Base-by-base conservation (phyloP, 2,888 invertebrate species). In the Fragum sueziense region DNA sequence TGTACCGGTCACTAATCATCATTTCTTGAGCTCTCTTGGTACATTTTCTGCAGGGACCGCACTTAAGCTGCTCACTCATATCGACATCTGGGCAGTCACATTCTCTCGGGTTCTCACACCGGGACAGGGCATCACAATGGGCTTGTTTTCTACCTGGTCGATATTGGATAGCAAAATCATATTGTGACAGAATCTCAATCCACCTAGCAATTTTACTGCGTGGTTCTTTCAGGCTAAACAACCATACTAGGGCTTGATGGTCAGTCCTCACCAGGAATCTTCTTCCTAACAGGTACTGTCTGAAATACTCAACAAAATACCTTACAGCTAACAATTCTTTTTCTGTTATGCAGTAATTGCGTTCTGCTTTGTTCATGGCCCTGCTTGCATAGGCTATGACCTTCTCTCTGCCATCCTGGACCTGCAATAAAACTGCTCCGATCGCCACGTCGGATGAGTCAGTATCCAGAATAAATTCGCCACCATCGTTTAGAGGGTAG, bases 391-490 rank as follows among this genome's bases (percentile, higher is more conserved):
- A 61, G 4, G 77, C 70, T n/a, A 85, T 78, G 20, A 84, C 78
- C 14, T 81, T 54, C 29, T 81, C 80, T 20, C 47, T 1, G 0
- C 73, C 82, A 29, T 79, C 74, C 41, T 82, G 84, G 17, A 82
- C 67, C 41, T 86, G 83, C 11, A 34, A 62, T 4, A 85, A 51
- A 3, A 86, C 84, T 22, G 69, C 79, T 2, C 76, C 80, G 11
- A 85, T 77, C 2, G 80, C 74, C 7, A 41, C 25, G 37, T 68
- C 76, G 47, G 79, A 77, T 0, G 80, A 83, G 80, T 86, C 86
- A 20, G 74, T 76, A 69, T 86, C 84, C 17, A 86, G 34, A 14
- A 78, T 77, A 54, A 81, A 85, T 17, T 52, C 59, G n/a, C 76
- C 70, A 27, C 17, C 33, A 25, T 31, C n/a, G 31, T 61, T n/a